Base-by-base conservation (phyloP, 2,113 vertebrate genomes). In the Aldabrachelys gigantea region DNA sequence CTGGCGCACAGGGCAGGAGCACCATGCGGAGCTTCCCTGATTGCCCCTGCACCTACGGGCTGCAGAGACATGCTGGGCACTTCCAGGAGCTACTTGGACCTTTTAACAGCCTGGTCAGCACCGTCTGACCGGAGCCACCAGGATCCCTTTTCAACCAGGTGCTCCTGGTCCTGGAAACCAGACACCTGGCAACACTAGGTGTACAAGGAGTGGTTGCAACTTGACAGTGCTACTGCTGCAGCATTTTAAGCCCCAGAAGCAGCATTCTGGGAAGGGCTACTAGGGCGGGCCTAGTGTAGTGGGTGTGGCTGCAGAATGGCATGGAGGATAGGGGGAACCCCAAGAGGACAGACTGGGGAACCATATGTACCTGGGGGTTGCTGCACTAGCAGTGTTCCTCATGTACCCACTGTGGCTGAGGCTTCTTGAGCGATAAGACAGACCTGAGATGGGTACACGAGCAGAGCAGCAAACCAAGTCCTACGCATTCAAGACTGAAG, bases 401-500 rank as follows among this genome's bases (percentile, higher is more conserved):
- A 8, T 53, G 88, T 76, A 7, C n/a, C 17, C 44, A 0, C 54
- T 59, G 89, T 0, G 3, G 13, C 14, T 27, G 31, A 27, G 52
- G 4, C 13, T 8, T 1, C 35, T 25, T 9, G 22, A 87, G 38
- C 9, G 21, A 13, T 4, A 2, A 57, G 31, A 53, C 27, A 25
- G 13, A 85, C 31, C 0, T 27, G 53, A 81, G 79, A 41, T 78
- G 53, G 24, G 21, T 10, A 29, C 62, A 22, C 7, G 0, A 56
- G 78, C 84, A 86, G 59, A 88, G 57, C 29, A 59, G 49, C 56
- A 75, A 47, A 50, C 8, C 6, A 24, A 49, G 47, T 69, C 22
- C 50, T 0, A 0, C 0, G 78, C 19, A 21, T 57, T 84, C 13
- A 22, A 29, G 56, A 80, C 22, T 8, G 21, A 54, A 54, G 21